Base-by-base conservation (phyloP, 2,888 invertebrate genomes). In the Cephalotes varians region DNA sequence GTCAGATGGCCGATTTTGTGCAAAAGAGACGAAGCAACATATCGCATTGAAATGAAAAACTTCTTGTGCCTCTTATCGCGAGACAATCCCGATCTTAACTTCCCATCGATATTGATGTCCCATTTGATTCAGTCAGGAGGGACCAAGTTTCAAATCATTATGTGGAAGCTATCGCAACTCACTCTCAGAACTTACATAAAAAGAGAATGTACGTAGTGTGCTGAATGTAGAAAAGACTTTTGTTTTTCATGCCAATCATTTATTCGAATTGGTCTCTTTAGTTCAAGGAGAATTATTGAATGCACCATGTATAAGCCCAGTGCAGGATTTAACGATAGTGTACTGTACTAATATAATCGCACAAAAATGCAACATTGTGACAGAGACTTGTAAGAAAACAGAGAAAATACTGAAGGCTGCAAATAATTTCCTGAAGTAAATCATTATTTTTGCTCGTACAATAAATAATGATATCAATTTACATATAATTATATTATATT, bases 111-210 rank as follows among this genome's bases (percentile, higher is more conserved):
- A 81, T 79, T 93, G 18, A 88, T 91, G 7, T 91, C 94, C n/a
- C 91, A 93, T 74, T 90, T 94, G 65, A 81, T 94, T 25, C 90
- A 91, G 25, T 93, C 94, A 4, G 88, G 88, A 25, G 94, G 94
- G 1, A 91, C 84, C 4, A 94, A 91, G 84, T 92, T 94, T 69
- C 87, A 91, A 15, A 89, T 80, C 31, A 91, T 94, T 10, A 94
- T 94, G 93, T 92, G 91, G 90, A 92, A 91, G 82, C 84, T 94
- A n/a, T 94, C 94, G 3, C 85, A 91, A 47, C 90, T 92, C 54
- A 88, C 90, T 12, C 73, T 94, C 18, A 90, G 91, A 62, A 21
- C 81, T 65, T 84, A 86, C 9, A 56, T 87, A 18, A 40, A 18
- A 10, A 80, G 31, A n/a, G 21, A 82, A n/a, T 21, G 88, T 87